Evolutionary conservation across 2,888 invertebrate species (phyloP).

Genomic region (Coleophora flavipennella): DNA sequence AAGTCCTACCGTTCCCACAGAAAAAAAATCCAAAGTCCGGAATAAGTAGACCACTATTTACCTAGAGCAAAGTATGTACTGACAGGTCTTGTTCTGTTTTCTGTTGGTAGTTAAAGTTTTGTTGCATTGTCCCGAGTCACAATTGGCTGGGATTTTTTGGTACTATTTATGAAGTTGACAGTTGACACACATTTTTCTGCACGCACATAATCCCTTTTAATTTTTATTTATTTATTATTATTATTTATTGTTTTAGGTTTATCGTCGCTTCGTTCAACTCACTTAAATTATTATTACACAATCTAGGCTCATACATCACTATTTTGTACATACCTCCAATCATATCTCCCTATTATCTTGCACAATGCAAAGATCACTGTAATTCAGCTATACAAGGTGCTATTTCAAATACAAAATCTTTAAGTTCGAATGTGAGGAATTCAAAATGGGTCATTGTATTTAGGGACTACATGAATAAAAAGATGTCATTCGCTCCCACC

Average conservation of each 20-base stretch:
- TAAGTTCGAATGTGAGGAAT: slow-evolving; percentile 31
- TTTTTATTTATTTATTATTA: slow-evolving; percentile 10
- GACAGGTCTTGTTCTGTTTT: too few relatives aligned
- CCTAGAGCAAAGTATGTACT: too few relatives aligned
- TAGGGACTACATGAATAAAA: slow-evolving; percentile 58
- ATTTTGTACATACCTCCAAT: slow-evolving; percentile 39
- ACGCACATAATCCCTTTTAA: too few relatives aligned
- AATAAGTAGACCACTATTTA: too few relatives aligned
- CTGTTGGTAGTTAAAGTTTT: too few relatives aligned
- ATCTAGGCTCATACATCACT: slow-evolving; percentile 43
- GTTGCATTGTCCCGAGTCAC: too few relatives aligned
- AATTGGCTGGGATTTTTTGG: too few relatives aligned
- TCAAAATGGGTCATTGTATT: slow-evolving; percentile 52
- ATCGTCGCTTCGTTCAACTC: slow-evolving; percentile 51
- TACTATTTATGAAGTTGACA: too few relatives aligned
- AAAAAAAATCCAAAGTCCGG: too few relatives aligned
- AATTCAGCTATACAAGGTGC: slow-evolving; percentile 30
- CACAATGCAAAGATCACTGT: slow-evolving; percentile 39
- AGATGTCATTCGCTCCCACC: slow-evolving; percentile 60
- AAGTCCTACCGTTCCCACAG: too few relatives aligned
- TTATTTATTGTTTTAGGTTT: slow-evolving; percentile 67
- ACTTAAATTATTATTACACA: slow-evolving; percentile 42
- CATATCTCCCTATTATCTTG: slow-evolving; percentile 33
- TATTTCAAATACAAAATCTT: slow-evolving; percentile 27
- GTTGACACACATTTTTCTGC: background rate